Evolutionary conservation across 2,113 vertebrate genomes (phyloP), one percentile per base, ranked within the genome.

Genomic region (Trogon surrucura): DNA sequence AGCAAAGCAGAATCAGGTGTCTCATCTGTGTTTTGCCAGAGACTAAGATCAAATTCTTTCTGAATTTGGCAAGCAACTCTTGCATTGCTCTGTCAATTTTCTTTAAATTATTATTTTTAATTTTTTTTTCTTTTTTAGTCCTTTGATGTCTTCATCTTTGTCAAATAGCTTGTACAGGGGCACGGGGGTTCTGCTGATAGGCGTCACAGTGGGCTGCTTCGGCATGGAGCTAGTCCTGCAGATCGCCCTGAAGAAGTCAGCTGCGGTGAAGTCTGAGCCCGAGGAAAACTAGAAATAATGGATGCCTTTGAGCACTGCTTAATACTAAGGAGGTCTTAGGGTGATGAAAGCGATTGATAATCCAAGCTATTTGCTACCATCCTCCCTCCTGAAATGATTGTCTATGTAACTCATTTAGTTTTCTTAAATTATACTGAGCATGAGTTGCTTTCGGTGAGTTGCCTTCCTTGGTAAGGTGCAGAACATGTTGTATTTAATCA

Each of bases 301-400:
- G 57, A 73, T 91, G 57, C 30, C 45, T 91, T 88, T 82, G 62
- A 91, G 93, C 67, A 54, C 9, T 58, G 6, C 61, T 91, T 82
- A 78, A 89, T 83, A 53, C 47, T 62, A 88, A 93, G 70, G 44
- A 71, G 51, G 17, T 78, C 45, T 90, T 84, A 80, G 48, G 47
- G 13, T 90, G 93, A 83, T 67, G 81, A 88, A 88, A 38, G 32
- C 2, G 5, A 74, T 93, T 90, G 93, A 80, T 96, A 90, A 86
- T 78, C 29, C 18, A 60, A 26, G 64, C 77, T 70, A 88, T 65
- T 94, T 74, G 38, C 47, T 88, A 88, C 36, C 60, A 70, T 60
- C 45, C 27, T 92, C 20, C 54, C 53, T 80, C 34, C 44, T 88
- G 54, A 77, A 95, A 45, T 56, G 47, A 58, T 77, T 82, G 66